phyloP scores from a whole-genome alignment of 2,113 vertebrate species.

The Alectura lathami region DNA sequence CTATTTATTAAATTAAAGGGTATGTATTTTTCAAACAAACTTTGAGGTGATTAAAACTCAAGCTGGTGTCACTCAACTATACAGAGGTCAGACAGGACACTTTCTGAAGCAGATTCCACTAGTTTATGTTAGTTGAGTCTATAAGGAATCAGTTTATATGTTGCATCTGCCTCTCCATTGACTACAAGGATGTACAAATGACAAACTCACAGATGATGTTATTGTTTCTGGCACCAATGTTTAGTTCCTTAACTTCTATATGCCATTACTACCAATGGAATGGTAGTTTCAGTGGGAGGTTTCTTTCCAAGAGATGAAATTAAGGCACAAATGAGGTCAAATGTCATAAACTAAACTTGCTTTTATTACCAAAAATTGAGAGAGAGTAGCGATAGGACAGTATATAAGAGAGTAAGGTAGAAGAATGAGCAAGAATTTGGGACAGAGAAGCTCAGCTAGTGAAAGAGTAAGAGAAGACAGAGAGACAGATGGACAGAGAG shows the following conservation, averaged over 20 bases:
- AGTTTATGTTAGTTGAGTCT: not conserved
- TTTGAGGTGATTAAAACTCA: not conserved
- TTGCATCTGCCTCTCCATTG: not conserved
- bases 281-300: too few relatives aligned
- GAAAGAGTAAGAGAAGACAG: too few relatives aligned
- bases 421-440: too few relatives aligned
- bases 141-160: not conserved
- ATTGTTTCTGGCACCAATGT: not conserved
- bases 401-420: too few relatives aligned
- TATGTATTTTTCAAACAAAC: not conserved
- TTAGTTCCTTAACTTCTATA: not conserved
- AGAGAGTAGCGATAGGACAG: too few relatives aligned
- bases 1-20: not conserved
- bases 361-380: too few relatives aligned
- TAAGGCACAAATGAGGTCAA: too few relatives aligned
- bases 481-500: too few relatives aligned
- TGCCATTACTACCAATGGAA: not conserved
- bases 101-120: not conserved
- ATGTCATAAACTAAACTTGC: too few relatives aligned
- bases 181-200: not conserved
- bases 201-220: not conserved
- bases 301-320: too few relatives aligned
- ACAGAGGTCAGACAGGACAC: not conserved
- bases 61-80: not conserved
- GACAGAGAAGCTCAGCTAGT: too few relatives aligned